Base-by-base conservation (phyloP, 2,113 vertebrate genomes). In the Riparia riparia region DNA sequence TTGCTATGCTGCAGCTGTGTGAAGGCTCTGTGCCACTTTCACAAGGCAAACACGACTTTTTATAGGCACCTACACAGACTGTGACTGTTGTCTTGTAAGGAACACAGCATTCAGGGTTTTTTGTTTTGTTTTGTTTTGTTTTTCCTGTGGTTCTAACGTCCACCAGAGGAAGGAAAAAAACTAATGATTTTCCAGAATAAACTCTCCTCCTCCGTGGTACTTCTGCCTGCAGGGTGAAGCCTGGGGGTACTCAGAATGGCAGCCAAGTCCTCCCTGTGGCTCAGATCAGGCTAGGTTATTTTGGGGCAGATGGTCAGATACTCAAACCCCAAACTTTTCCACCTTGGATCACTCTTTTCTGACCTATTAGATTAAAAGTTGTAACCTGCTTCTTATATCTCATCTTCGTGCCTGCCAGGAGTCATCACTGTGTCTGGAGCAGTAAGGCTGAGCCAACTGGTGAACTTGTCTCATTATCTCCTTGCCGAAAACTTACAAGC, bases 391-490 rank as follows among this genome's bases (percentile, higher is more conserved):
- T 32, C 83, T 74, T n/a, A 5, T 5, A 68, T 83, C 69, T 91
- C 69, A 56, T 53, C 51, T 49, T 41, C 5, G 19, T 1, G 60
- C 37, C 72, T 95, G 93, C 93, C 95, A 95, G 76, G 37, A 94
- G 77, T 89, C 89, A 71, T 78, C 3, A 8, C 72, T 7, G 37
- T 92, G 89, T 91, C 91, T 82, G 80, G 91, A 94, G 91, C 91
- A 82, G 89, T 20, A 94, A 89, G 83, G 63, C 91, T 85, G 93
- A 96, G 89, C 93, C 94, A 94, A 82, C 70, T 94, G 91, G 95
- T 97, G 95, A 97, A 94, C 80, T 94, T 78, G 92, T 93, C 93
- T 93, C 92, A 95, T 93, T 96, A 97, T 97, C 77, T 97, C 60
- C 92, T 93, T 86, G 82, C 90, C 16, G 82, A 95, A 93, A 94